Evolutionary conservation across 2,888 invertebrate species (phyloP).

Genomic region (Coenonympha glycerion): DNA sequence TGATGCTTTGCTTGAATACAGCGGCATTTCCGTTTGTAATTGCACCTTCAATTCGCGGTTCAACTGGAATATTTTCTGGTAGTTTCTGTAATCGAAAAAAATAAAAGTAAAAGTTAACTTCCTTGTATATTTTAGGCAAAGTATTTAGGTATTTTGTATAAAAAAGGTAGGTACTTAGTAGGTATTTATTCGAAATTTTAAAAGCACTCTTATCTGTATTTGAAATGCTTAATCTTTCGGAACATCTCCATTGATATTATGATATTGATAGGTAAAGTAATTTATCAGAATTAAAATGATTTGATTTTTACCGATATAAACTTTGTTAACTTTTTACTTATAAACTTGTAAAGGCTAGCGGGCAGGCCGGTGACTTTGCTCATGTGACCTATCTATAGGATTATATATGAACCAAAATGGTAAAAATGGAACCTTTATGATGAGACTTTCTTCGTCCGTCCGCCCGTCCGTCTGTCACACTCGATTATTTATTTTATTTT

Average conservation of each 20-base stretch:
- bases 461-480: too few relatives aligned
- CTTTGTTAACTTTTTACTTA: not conserved
- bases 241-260: not conserved
- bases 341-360: too few relatives aligned
- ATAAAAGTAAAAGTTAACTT: not conserved
- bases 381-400: too few relatives aligned
- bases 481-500: too few relatives aligned
- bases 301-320: conserved; percentile 15
- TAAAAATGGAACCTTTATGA: too few relatives aligned
- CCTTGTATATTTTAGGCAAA: not conserved
- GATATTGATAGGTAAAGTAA: conserved; percentile 11
- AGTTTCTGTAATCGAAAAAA: conserved; percentile 47
- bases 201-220: not conserved
- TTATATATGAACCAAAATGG: too few relatives aligned
- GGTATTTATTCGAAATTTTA: not conserved
- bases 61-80: conserved; percentile 38
- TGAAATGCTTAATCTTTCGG: conserved; percentile 5
- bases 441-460: too few relatives aligned
- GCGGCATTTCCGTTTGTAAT: conserved; percentile 39
- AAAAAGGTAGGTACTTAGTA: not conserved
- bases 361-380: too few relatives aligned
- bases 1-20: conserved; percentile 30
- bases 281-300: conserved; percentile 15
- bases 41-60: conserved; percentile 28
- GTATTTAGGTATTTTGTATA: not conserved